Evolutionary conservation across 92 coral and sea anemone genomes (phyloP), one percentile per base, ranked within the genome.

Genomic region (Ricordea florida): DNA sequence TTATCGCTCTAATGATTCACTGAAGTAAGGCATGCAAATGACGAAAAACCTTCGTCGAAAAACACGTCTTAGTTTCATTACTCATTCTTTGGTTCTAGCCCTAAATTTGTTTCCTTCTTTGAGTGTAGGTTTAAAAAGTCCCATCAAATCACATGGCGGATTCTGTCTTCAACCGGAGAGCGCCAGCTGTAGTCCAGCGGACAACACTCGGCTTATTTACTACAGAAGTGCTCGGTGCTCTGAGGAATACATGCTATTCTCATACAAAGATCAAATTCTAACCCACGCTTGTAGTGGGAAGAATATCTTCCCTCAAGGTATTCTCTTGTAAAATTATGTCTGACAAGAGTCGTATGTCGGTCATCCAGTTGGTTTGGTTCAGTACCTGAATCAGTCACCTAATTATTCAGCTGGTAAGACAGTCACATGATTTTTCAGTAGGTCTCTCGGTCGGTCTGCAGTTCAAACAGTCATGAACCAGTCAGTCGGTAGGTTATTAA

Each of bases 131-230:
- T 68, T 48, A 28, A 21, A 49, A 3, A 68, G 75, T 52, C 62
- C 75, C 10, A 13, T 68, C 27, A 38, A 30, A 23, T 37, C 62
- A 8, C 6, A 1, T 4, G 25, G 25, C 6, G 62, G 47, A 7
- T 68, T 68, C 49, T 68, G 75, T 41, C 62, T 68, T 8, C 47
- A 31, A 2, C 75, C 75, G 18, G 75, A 29, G 34, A 68, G 47
- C 6, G 46, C 75, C 32, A 32, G 18, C 48, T 68, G 75, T 51
- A 14, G 23, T 33, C 33, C 26, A 6, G 62, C 48, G 26, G 75
- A 68, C 23, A 30, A 32, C 62, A 68, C 61, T 35, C 46, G 48
- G 33, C 75, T 68, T 5, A 32, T 68, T 16, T 68, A 49, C 18
- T 47, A 49, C 62, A 49, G 23, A n/a, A 16, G 30, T 2, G 22